Conservation (phyloP, 35 echinoderm and acorn worm species). For the Ptychodera flava region DNA sequence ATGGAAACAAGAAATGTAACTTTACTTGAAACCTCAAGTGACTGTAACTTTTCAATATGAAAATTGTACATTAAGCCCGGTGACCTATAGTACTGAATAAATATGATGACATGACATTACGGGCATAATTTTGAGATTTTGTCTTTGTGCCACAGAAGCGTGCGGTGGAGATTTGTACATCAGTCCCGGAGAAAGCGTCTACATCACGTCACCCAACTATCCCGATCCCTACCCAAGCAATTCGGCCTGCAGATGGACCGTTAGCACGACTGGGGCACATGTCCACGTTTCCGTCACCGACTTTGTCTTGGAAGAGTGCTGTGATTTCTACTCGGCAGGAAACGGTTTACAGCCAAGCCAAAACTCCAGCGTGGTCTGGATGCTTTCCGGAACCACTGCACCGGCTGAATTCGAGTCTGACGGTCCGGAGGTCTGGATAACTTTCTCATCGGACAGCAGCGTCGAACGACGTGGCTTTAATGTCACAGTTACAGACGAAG, state of each 20-base stretch:
- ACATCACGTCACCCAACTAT: slow-evolving; percentile 56
- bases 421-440: not conserved
- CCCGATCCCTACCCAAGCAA: slow-evolving; percentile 47
- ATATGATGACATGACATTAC: no score
- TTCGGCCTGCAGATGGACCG: slow-evolving; percentile 73
- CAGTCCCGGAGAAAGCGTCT: slow-evolving; percentile 7
- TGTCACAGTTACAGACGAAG: not conserved
- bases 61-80: no score
- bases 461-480: not conserved
- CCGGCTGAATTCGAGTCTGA: not conserved
- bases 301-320: slow-evolving; percentile 51
- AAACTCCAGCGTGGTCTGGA: not conserved
- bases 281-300: slow-evolving; percentile 52
- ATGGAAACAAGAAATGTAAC: no score
- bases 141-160: no score
- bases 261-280: slow-evolving; percentile 28
- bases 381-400: not conserved
- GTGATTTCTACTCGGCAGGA: not conserved
- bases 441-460: not conserved
- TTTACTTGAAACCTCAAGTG: no score
- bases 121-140: no score
- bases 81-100: no score
- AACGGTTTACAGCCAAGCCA: not conserved
- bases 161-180: no score
- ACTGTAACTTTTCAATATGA: no score